Percentiles rank a stretch among this genome's conserved stretches.
These are phyloP conservation scores for Arenaria interpres DNA, from an alignment of 2,113 vertebrate species.

Conservation along the genomic window DNA sequence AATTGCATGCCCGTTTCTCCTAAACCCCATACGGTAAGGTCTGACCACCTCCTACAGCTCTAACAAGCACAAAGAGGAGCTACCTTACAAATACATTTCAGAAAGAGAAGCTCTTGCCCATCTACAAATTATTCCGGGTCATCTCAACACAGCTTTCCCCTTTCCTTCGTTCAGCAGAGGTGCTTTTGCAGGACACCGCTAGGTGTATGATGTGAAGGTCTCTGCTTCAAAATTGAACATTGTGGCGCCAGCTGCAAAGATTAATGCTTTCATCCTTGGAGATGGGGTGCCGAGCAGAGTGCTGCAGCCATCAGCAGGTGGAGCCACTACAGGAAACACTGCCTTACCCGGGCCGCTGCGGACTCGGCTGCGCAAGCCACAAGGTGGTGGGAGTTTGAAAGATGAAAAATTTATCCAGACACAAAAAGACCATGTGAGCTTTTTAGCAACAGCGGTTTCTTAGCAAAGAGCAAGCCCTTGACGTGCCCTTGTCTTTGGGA, in stretches of 20 bases:
- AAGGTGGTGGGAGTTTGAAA: background rate
- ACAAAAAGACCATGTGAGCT: accelerated
- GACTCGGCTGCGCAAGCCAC: background rate
- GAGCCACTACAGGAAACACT: background rate
- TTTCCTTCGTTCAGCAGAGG: background rate
- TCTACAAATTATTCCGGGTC: background rate
- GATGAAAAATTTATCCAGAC: background rate
- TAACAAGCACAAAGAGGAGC: background rate
- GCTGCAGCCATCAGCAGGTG: background rate
- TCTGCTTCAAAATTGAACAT: background rate
- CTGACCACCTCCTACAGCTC: background rate
- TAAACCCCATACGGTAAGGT: background rate
- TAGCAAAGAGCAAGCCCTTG: background rate
- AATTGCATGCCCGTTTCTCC: background rate
- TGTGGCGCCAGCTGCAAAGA: background rate
- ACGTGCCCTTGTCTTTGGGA: background rate
- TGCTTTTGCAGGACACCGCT: background rate
- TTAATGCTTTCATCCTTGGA: background rate
- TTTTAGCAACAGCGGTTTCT: background rate
- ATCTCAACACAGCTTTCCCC: background rate
- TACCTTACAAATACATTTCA: background rate
- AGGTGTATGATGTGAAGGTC: background rate
- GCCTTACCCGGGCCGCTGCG: background rate
- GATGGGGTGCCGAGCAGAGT: accelerated
- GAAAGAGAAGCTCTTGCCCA: background rate